Evolutionary conservation across 2,113 vertebrate genomes (phyloP).

Genomic region (Rallus limicola): DNA sequence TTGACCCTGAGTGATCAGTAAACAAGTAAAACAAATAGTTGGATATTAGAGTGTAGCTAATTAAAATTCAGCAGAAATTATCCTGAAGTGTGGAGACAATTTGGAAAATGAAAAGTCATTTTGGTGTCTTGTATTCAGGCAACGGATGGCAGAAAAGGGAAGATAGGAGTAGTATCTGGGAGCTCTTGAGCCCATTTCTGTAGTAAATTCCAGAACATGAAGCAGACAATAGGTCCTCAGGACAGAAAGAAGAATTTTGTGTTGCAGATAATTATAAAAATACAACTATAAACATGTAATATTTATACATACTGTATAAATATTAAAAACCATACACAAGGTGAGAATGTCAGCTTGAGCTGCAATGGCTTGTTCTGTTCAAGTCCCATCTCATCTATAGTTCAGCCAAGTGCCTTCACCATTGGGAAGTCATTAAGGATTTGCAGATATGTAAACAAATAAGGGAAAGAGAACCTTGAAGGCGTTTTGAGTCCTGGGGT

Average conservation of each 20-base stretch:
- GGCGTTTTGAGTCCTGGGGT: not conserved
- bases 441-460: not conserved
- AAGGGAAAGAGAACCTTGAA: not conserved
- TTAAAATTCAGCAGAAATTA: not conserved
- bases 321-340: not conserved
- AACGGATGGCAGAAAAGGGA: not conserved
- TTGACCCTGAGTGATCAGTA: not conserved
- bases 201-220: not conserved
- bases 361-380: not conserved
- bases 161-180: not conserved
- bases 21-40: not conserved
- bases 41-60: not conserved
- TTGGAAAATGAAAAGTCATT: not conserved
- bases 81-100: not conserved
- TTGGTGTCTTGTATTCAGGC: not conserved
- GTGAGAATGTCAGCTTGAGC: not conserved
- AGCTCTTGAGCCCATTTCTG: not conserved
- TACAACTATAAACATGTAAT: not conserved
- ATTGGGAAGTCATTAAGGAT: not conserved
- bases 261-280: not conserved
- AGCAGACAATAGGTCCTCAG: not conserved
- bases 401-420: not conserved
- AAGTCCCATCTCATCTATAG: rapidly evolving
- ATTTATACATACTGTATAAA: not conserved
- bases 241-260: not conserved